Evolutionary conservation across 37 sponge, comb jelly and placozoan genomes (phyloP), one percentile per base, ranked within the genome.

Genomic region (Eunapius fragilis): DNA sequence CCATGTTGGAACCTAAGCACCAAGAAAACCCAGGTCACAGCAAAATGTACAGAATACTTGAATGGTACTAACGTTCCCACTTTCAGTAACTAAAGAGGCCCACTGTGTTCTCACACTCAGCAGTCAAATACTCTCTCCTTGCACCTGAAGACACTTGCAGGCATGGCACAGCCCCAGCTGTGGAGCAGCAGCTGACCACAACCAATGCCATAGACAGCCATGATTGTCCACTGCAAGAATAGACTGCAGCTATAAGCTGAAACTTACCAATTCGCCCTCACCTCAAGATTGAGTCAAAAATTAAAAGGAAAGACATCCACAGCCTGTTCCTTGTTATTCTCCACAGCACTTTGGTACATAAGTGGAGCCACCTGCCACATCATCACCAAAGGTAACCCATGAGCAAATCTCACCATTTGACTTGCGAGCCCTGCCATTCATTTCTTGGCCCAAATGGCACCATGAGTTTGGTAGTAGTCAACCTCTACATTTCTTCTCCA

Each of bases 161-260:
- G 86, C 58, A 4, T 89, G 89, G n/a, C n/a, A n/a, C n/a, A n/a
- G n/a, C n/a, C n/a, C n/a, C n/a, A n/a, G n/a, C n/a, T n/a, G n/a
- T n/a, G 81, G 88, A 9, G 31, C 37, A 30, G 70, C 68, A 31
- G 77, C 49, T 27, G 78, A 45, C 97, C 97, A 96, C 47, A 37
- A 41, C 94, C 94, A 96, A 48, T 72, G 71, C 33, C 86, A 78
- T 70, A 96, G 83, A 37, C 50, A 26, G 22, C 97, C 97, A 12
- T 88, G 67, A 27, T 31, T 31, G 71, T 93, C 94, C 3, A 96
- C 87, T 36, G 94, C 97, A 47, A 94, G 97, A 91, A 74, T 88
- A 74, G 67, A 89, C 73, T 0, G 80, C 90, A 33, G 92, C 92
- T 70, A 96, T 96, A 35, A 74, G 88, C 38, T 89, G 87, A 78